phyloP scores from a whole-genome alignment of 2,113 vertebrate species.

The Orthochromis malagaraziensis region DNA sequence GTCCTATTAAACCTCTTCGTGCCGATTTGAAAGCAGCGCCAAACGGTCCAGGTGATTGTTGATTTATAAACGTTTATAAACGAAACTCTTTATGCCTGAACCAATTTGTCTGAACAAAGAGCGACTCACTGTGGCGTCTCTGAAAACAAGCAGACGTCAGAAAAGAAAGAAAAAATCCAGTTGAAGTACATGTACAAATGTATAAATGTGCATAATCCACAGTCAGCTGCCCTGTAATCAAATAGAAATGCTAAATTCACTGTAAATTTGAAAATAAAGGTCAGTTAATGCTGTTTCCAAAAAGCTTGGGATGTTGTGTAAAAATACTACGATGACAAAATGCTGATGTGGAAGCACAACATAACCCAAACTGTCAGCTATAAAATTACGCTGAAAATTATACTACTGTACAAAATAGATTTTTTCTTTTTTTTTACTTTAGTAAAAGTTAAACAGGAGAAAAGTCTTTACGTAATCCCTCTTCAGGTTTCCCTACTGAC shows the following conservation, averaged over 20 bases:
- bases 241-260: neutral
- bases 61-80: neutral
- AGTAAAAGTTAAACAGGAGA: neutral
- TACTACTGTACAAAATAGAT: neutral
- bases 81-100: neutral
- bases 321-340: neutral
- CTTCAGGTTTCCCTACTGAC: neutral
- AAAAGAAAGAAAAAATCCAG: neutral
- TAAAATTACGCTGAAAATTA: neutral
- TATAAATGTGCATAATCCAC: neutral
- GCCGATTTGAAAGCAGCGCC: neutral
- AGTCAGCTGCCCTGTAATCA: neutral
- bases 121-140: neutral
- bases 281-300: neutral
- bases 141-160: neutral
- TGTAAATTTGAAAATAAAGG: neutral
- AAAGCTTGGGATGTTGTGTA: neutral
- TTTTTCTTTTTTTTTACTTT: neutral
- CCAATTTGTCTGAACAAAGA: neutral
- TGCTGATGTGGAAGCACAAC: neutral
- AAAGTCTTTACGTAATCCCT: neutral
- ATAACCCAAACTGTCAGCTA: neutral
- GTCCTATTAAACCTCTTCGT: neutral
- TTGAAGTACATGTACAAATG: neutral
- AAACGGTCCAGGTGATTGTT: neutral